Evolutionary conservation across 2,113 vertebrate species (phyloP), one percentile per base, ranked within the genome.

Genomic region (Zosterops hypoxanthus): DNA sequence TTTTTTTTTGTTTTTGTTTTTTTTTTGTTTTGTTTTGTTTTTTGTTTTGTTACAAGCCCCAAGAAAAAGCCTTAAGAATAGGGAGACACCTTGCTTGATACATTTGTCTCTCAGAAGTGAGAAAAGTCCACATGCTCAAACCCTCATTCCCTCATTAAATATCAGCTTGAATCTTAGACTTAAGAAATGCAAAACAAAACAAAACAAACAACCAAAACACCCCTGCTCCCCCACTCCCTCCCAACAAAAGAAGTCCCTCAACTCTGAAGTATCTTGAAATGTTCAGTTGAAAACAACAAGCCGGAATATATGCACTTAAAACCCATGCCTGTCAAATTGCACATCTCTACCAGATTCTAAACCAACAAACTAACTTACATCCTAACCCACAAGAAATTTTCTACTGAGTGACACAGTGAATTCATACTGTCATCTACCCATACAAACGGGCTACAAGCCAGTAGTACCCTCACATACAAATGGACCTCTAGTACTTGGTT

Each of bases 181-280:
- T 68, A 11, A 52, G 9, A 86, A 49, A 65, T 4, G 52, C 7
- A 52, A 49, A 59, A 34, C 6, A 42, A 42, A 61, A 28, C 11
- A 39, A 15, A 29, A 28, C 11, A 15, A 29, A 15, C 7, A 50
- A 42, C 6, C 6, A 36, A 28, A 64, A 64, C 24, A 59, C 1
- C 3, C 6, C 9, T 0, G 3, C 49, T 36, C 39, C 39, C 39
- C 39, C 39, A 39, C 36, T 39, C 14, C 12, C 7, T 2, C 1
- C 8, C 3, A 16, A 15, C 12, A 1, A 33, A 16, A 26, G 5
- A 52, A 34, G 21, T 12, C 21, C 76, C 42, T 68, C 36, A 44
- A 8, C 8, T 34, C 8, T 55, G 8, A 19, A 56, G 12, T 10
- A 78, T 9, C 34, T 50, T 46, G 2, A 64, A 46, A 14, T 26